Base-by-base conservation (phyloP, 2,888 invertebrate species). In the Lacanobia wlatinum region DNA sequence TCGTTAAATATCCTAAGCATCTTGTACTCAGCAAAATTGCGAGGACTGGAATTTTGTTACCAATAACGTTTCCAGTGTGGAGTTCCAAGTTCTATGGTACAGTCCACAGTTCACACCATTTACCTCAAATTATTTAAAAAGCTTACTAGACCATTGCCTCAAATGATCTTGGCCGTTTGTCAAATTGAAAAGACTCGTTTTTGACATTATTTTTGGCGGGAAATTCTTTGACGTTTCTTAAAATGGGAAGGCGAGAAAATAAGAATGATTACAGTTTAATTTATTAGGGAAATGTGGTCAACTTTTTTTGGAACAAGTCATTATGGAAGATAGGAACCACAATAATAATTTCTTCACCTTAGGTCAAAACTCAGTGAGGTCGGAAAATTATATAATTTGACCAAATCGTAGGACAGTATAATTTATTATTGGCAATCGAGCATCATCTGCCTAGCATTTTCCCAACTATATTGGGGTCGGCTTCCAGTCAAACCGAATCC, bases 81-180 rank as follows among this genome's bases (percentile, higher is more conserved):
- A 43, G 4, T 58, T n/a, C 58, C 38, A 0, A n/a, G n/a, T 34
- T 38, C 58, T 58, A 1, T 58, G 58, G 56, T n/a, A n/a, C 12
- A 14, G 58, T 7, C n/a, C 58, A 58, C 38, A 38, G 58, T 58
- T 38, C 58, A 58, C 43, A 48, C 66, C 73, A 79, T 81, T 82
- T 70, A 58, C 34, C 43, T 65, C 71, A 81, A 81, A 86, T 83
- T 73, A 79, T 83, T 83, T 73, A 65, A 79, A 82, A 73, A 68
- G 61, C 61, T 55, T 65, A 34, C 48, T 58, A 10, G 53, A 34
- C 43, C n/a, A 62, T 73, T 79, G 34, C 3, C 38, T 16, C 38
- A 6, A 73, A 62, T 62, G 12, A 61, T 71, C 55, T 50, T 23
- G 46, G 82, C 58, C 65, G 58, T 80, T 80, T 79, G 64, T 73